A percentile compares a stretch with the other conserved stretches of the same genome.
Conservation (phyloP, 2,797 vertebrate species). For the Monodelphis domestica region DNA sequence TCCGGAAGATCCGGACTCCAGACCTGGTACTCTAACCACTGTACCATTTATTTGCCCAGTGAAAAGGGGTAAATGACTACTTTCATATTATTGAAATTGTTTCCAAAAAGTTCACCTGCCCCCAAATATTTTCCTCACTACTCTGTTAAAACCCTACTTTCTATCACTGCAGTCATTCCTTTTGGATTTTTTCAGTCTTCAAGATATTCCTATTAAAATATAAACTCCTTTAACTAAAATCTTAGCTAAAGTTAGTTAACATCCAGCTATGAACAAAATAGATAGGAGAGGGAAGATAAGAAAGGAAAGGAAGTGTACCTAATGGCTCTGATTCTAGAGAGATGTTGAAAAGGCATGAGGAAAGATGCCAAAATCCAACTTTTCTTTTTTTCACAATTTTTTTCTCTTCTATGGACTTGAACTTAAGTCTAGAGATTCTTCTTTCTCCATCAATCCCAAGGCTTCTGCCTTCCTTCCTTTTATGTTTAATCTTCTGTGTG, state of each 20-base stretch:
- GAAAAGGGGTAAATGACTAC: not conserved
- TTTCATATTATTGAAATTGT: not conserved
- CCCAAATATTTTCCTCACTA: not conserved
- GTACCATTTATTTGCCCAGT: no score
- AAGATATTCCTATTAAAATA: not conserved
- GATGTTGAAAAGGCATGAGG: rapidly evolving
- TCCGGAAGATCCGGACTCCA: no score
- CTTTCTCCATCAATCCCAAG: no score
- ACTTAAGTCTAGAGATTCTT: not conserved
- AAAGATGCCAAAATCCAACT: rapidly evolving
- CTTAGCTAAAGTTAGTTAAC: rapidly evolving
- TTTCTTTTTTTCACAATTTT: rapidly evolving
- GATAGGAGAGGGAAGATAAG: not conserved
- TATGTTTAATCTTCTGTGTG: rapidly evolving
- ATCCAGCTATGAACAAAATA: no score
- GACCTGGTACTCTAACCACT: no score
- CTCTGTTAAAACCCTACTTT: not conserved
- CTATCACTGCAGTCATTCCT: not conserved
- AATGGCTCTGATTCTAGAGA: rapidly evolving
- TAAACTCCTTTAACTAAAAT: not conserved
- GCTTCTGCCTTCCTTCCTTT: rapidly evolving
- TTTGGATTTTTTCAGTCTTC: not conserved
- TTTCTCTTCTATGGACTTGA: not conserved
- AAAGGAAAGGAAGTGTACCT: no score
- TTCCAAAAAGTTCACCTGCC: not conserved